Evolutionary conservation across 30 jellyfish, hydroid and myxozoan genomes (phyloP).

Genomic region (Hydractinia echinata): DNA sequence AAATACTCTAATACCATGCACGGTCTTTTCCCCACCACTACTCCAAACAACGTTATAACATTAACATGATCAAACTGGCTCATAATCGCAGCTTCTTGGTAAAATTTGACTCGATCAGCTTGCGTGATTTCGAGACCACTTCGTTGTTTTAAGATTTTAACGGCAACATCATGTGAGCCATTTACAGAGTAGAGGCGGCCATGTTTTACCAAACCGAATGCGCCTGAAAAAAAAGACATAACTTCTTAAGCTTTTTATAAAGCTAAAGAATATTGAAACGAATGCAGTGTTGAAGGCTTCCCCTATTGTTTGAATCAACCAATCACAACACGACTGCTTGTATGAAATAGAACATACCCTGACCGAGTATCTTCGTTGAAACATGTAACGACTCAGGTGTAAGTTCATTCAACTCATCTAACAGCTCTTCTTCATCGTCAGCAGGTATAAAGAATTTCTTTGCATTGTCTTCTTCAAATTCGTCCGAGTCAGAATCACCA

Average conservation of each 20-base stretch:
- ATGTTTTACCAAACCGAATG: slow-evolving; percentile 83
- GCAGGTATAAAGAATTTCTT: slow-evolving; percentile 64
- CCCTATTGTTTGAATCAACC: too few relatives aligned
- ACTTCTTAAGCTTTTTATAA: too few relatives aligned
- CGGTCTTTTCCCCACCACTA: slow-evolving; percentile 63
- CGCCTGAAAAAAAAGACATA: slow-evolving; percentile 32
- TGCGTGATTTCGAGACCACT: slow-evolving; percentile 28
- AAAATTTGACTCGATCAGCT: slow-evolving; percentile 73
- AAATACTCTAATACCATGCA: slow-evolving; percentile 82
- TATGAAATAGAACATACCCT: background rate
- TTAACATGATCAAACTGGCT: slow-evolving; percentile 88
- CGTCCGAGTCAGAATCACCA: slow-evolving; percentile 61
- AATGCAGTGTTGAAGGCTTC: too few relatives aligned
- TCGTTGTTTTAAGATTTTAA: slow-evolving; percentile 71
- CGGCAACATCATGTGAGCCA: slow-evolving; percentile 57
- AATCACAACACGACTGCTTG: background rate
- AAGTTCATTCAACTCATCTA: slow-evolving; percentile 44
- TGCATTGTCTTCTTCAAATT: slow-evolving; percentile 20
- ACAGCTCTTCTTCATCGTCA: slow-evolving; percentile 68
- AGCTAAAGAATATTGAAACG: too few relatives aligned
- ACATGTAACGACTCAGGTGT: slow-evolving; percentile 18
- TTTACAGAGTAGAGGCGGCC: slow-evolving; percentile 35
- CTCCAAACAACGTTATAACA: slow-evolving; percentile 79
- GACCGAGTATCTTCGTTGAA: slow-evolving; percentile 50
- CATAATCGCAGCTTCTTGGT: slow-evolving; percentile 96